Base-by-base conservation (phyloP, 2,797 vertebrate species). In the Bovichtus variegatus region DNA sequence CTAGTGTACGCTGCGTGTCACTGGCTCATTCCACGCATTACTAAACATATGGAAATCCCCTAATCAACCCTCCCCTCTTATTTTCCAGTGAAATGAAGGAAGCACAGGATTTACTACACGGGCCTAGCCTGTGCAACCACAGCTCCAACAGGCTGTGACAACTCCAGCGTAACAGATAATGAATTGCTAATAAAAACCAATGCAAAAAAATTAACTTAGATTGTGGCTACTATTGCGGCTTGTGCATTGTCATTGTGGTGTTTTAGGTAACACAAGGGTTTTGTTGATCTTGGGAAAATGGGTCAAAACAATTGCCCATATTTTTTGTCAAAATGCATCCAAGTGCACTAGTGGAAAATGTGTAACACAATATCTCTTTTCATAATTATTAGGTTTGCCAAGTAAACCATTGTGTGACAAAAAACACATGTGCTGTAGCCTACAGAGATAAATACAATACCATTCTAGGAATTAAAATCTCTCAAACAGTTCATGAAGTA, bases 11-110 rank as follows among this genome's bases (percentile, higher is more conserved):
- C 81, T 73, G 81, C 55, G 34, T 79, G 87, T 87, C 82, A 75
- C 82, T 80, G 79, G 82, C 87, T 94, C 89, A 91, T 91, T 94
- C 88, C 86, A 89, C 68, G 89, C 78, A 80, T 92, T 93, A 86
- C 91, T 93, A 85, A 85, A 84, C 87, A 89, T 86, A 69, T 89
- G 93, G 93, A 93, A 94, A 93, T 92, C 92, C 93, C 90, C 91
- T 71, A 67, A 90, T 89, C 85, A 85, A 79, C 80, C 74, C 78
- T 77, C 65, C 78, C 81, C 41, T 41, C 80, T 86, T 62, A 72
- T 77, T 90, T 89, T 85, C 81, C 86, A 77, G 44, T 29, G 70
- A 81, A 80, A 87, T 78, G 75, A 76, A 75, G 74, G 77, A 88
- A 87, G 74, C 64, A 59, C 54, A 46, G 78, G 71, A 79, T 87